Conservation (phyloP, 2,797 vertebrate species). For the Cynodonichthys magdalenae region DNA sequence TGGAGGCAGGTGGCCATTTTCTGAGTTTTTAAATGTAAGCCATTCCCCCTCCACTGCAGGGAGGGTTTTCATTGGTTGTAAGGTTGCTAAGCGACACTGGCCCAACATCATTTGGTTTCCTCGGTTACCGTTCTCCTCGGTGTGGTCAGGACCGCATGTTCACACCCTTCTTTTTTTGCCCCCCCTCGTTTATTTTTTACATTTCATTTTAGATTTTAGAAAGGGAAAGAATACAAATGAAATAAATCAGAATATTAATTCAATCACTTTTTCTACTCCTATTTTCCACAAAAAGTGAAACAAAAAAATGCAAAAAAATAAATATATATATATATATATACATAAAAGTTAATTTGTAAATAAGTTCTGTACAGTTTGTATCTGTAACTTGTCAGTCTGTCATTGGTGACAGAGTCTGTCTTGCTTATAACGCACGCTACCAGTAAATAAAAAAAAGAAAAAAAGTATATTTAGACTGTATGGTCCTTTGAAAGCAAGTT, state of each 20-base stretch:
- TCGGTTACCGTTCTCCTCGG: constrained; percentile 62
- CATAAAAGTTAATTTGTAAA: constrained; percentile 89
- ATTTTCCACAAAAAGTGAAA: constrained; percentile 85
- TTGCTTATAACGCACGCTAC: constrained; percentile 94
- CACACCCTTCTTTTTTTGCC: constrained; percentile 50
- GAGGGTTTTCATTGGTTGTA: constrained; percentile 66
- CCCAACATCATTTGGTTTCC: constrained; percentile 66
- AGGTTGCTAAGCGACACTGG: constrained; percentile 70
- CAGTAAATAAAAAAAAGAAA: constrained; percentile 88
- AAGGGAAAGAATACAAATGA: constrained; percentile 82
- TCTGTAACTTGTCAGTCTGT: constrained; percentile 90
- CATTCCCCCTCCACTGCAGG: constrained; percentile 50
- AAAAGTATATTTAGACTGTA: constrained; percentile 89
- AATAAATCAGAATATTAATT: constrained; percentile 83
- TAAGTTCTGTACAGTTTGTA: constrained; percentile 97
- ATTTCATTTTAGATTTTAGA: constrained; percentile 80
- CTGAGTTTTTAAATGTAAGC: constrained; percentile 64
- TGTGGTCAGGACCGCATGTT: constrained; percentile 62
- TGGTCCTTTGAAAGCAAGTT: constrained; percentile 90
- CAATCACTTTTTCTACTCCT: constrained; percentile 89
- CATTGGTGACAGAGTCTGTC: constrained; percentile 92
- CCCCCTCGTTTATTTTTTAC: constrained; percentile 41
- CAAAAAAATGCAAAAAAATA: constrained; percentile 71
- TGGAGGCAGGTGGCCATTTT: constrained; percentile 72
- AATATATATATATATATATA: no score